Evolutionary conservation across 2,888 invertebrate species (phyloP).

Genomic region (Neria commutata): DNA sequence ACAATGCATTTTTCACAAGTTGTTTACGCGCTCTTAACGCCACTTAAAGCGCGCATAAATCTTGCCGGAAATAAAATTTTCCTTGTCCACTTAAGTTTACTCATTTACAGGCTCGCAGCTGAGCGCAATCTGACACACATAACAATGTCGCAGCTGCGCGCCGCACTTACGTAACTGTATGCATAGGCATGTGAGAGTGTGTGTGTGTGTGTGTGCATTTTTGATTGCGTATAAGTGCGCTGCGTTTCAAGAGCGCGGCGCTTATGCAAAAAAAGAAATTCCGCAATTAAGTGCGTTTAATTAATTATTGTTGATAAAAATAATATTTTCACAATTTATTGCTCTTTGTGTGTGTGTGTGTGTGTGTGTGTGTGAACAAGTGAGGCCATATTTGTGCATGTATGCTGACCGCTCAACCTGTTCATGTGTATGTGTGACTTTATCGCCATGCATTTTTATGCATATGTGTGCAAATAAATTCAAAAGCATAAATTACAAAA

Average conservation of each 20-base stretch:
- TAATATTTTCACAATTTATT: constrained; percentile 53
- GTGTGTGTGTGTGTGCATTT: too few species aligned
- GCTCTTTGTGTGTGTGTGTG: too few species aligned
- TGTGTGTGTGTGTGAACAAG: too few species aligned
- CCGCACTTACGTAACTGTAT: background rate
- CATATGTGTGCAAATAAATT: constrained; percentile 49
- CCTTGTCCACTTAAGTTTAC: constrained; percentile 47
- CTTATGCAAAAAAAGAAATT: constrained; percentile 7
- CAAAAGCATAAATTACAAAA: constrained; percentile 28
- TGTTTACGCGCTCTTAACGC: constrained; percentile 53
- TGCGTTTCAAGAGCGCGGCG: too few species aligned
- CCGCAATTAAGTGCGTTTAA: constrained; percentile 52
- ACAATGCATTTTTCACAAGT: constrained; percentile 41
- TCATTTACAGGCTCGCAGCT: constrained; percentile 48
- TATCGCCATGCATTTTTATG: constrained; percentile 45
- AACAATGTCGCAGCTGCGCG: constrained; percentile 32
- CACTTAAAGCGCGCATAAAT: constrained; percentile 52
- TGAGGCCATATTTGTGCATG: too few species aligned
- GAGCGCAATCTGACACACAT: constrained; percentile 34
- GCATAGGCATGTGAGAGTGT: constrained; percentile 7
- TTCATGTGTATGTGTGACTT: constrained; percentile 6
- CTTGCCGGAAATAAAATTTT: constrained; percentile 23
- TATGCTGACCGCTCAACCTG: too few species aligned
- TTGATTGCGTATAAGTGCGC: too few species aligned
- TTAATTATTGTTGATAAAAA: constrained; percentile 55